phyloP scores from a whole-genome alignment of 2,888 invertebrate genomes.

The Sisyra nigra region DNA sequence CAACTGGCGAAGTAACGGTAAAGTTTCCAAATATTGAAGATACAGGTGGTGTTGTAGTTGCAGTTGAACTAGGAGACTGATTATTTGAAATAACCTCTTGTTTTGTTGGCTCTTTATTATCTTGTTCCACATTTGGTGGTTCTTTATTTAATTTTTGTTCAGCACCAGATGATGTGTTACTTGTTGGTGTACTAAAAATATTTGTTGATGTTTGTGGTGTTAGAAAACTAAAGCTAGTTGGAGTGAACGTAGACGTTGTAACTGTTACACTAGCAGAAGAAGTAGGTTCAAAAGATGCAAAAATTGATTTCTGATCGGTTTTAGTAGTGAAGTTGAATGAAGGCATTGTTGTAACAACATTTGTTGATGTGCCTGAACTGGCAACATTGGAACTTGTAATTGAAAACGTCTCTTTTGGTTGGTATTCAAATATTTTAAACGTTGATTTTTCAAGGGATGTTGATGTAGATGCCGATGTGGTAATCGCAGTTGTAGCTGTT shows the following conservation, averaged over 20 bases:
- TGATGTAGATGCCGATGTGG: constrained; percentile 6
- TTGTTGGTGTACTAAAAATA: not conserved
- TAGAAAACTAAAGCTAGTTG: constrained; percentile 7
- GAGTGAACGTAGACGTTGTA: constrained; percentile 9
- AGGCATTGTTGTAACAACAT: not conserved
- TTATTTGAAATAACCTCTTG: not conserved
- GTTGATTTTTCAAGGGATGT: not conserved
- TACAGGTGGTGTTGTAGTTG: not conserved
- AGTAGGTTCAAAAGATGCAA: not conserved
- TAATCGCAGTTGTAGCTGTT: constrained; percentile 1
- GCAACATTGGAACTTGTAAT: not conserved
- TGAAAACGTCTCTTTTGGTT: not conserved
- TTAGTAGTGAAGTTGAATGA: not conserved
- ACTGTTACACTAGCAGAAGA: not conserved
- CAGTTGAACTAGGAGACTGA: not conserved
- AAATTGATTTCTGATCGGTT: not conserved
- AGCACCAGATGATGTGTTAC: not conserved
- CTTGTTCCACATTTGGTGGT: no score
- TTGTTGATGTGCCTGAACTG: not conserved
- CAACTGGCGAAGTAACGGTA: not conserved
- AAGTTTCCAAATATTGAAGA: no score
- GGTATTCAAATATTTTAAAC: not conserved
- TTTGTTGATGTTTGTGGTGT: not conserved
- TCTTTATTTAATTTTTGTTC: not conserved
- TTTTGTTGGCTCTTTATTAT: not conserved